Base-by-base conservation (phyloP, 2,888 invertebrate species). In the Eremobia ochroleuca region DNA sequence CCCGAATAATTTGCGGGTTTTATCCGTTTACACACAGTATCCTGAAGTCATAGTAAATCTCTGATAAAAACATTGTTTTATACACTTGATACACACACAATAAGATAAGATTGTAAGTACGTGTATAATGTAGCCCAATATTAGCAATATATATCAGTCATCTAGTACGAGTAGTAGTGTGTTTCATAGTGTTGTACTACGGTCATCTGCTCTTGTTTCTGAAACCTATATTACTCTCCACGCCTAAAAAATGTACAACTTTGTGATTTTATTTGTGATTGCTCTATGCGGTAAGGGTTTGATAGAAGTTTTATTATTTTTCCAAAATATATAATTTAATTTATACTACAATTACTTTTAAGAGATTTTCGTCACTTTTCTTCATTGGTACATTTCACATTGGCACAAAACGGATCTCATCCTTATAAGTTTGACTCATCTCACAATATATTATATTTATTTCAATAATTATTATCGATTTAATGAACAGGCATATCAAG, bases 251-350 rank as follows among this genome's bases (percentile, higher is more conserved):
- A 79, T 79, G 62, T 40, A 64, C 1, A 76, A 64, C 0, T 64
- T 76, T 21, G 55, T 79, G 49, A 4, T 68, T 28, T 40, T 81
- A 58, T 52, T 62, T 68, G 76, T 79, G 73, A 73, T 79, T 59
- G 73, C 58, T 59, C 8, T 79, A 2, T 81, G 55, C n/a, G 79
- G 79, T 79, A 65, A 69, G 75, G 1, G 46, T 74, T 68, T 59
- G 18, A 21, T 40, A 40, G 9, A 69, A 49, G 40, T 66, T 31
- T 52, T 15, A 21, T 18, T 15, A 31, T n/a, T 40, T 59, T 66
- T 18, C 3, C 1, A 28, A 28, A 28, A 52, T 52, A n/a, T 0
- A 34, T 18, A 9, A 31, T 64, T n/a, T 6, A 9, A 31, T 25
- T 62, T 43, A 11, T 28, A 40, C 9, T 15, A 25, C 1, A 37